Percentiles rank a stretch among this genome's conserved stretches.
These are phyloP conservation scores for Sarcophaga carnaria DNA, from an alignment of 2,888 invertebrate genomes.

Conservation along the genomic window DNA sequence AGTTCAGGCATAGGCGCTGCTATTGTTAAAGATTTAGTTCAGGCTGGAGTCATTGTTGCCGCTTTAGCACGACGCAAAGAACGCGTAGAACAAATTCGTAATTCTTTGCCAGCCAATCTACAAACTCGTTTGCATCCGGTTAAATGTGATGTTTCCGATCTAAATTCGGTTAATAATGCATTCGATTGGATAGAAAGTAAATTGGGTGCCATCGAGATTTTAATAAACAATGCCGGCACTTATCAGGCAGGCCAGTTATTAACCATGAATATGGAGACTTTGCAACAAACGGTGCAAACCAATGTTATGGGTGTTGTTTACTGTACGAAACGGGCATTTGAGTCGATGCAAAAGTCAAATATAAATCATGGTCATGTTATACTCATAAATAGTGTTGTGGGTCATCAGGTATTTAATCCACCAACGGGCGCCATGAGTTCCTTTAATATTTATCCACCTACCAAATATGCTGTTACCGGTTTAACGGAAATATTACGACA, in stretches of 20 bases:
- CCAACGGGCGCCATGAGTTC: conserved; percentile 73
- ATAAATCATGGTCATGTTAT: conserved; percentile 81
- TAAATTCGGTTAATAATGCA: conserved; percentile 83
- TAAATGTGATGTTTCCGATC: conserved; percentile 83
- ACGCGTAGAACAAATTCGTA: conserved; percentile 79
- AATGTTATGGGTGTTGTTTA: conserved; percentile 82
- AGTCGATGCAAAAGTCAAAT: conserved; percentile 82
- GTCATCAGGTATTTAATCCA: conserved; percentile 76
- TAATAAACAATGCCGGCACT: conserved; percentile 84
- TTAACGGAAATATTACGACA: conserved; percentile 78
- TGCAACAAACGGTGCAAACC: conserved; percentile 81
- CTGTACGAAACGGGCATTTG: conserved; percentile 82
- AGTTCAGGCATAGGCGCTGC: conserved; percentile 85
- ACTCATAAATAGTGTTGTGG: conserved; percentile 81
- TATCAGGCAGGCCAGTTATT: conserved; percentile 71
- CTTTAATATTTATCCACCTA: conserved; percentile 77
- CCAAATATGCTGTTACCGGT: conserved; percentile 78
- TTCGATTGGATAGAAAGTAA: conserved; percentile 83
- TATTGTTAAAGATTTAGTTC: conserved; percentile 81
- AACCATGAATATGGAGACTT: conserved; percentile 69
- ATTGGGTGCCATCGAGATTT: conserved; percentile 83
- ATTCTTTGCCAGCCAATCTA: conserved; percentile 68
- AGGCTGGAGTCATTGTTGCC: conserved; percentile 83
- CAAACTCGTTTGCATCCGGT: conserved; percentile 78
- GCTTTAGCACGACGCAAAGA: conserved; percentile 83